Conservation (phyloP, 1,140 invertebrate genomes). For the Rhizoglyphus robini region DNA sequence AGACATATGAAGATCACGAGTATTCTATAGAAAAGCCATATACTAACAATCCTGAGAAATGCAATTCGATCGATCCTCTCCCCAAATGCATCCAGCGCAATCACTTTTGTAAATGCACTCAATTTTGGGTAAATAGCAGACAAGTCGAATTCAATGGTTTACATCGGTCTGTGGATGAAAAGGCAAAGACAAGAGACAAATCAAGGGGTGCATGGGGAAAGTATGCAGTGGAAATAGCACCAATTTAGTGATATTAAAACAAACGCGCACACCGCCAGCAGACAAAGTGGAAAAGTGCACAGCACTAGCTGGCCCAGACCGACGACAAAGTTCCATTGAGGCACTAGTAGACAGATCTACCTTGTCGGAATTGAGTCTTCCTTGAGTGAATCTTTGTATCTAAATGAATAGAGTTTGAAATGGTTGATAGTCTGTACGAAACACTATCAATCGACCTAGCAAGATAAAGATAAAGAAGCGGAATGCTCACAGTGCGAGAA, state of each 20-base stretch:
- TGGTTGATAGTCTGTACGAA: background rate
- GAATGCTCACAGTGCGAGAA: background rate
- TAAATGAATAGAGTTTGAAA: background rate
- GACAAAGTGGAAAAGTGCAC: background rate
- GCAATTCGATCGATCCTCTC: too few relatives aligned
- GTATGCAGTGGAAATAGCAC: background rate
- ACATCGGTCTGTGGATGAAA: background rate
- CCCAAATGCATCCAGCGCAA: too few relatives aligned
- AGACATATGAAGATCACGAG: too few relatives aligned
- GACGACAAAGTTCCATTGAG: background rate
- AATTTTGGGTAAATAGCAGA: background rate
- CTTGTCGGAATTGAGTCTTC: background rate
- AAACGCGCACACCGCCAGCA: background rate
- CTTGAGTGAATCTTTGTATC: background rate
- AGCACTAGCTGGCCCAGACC: background rate
- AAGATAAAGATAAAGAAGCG: too few relatives aligned
- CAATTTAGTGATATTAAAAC: constrained; percentile 4
- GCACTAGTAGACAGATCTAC: background rate
- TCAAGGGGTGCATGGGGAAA: background rate
- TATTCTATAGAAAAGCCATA: too few relatives aligned
- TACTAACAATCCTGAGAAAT: too few relatives aligned
- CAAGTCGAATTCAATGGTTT: background rate
- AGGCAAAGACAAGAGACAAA: background rate
- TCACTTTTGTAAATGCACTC: background rate
- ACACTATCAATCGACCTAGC: too few relatives aligned